Conservation (phyloP, 2,113 vertebrate genomes). For the Abramis brama region DNA sequence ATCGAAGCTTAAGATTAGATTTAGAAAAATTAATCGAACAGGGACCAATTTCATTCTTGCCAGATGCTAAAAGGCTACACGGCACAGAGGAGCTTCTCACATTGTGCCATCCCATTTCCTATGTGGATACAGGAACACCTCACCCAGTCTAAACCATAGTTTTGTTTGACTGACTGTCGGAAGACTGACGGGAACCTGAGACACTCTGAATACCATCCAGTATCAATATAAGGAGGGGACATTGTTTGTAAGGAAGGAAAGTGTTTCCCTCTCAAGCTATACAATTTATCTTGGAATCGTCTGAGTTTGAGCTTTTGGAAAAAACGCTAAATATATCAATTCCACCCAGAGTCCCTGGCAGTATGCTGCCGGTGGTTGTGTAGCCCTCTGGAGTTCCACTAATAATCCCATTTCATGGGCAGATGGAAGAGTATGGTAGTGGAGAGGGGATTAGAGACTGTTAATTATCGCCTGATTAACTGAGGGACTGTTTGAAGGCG, state of each 20-base stretch:
- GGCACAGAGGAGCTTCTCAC: neutral
- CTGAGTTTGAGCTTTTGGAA: neutral
- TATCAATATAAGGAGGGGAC: neutral
- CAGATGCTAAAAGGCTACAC: neutral
- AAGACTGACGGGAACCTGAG: neutral
- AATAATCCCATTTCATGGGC: constrained; percentile 58
- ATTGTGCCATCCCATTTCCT: constrained; percentile 13
- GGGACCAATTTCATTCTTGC: neutral
- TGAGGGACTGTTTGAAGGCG: constrained; percentile 49
- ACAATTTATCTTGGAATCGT: too few relatives aligned
- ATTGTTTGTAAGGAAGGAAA: neutral
- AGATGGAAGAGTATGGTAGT: constrained; percentile 53
- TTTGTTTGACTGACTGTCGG: neutral
- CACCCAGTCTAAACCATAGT: neutral
- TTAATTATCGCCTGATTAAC: constrained; percentile 45
- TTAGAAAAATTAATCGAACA: too few relatives aligned
- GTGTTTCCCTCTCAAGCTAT: neutral
- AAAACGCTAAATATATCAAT: neutral
- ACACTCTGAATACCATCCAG: neutral
- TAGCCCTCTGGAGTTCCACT: constrained; percentile 22
- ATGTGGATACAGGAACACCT: neutral
- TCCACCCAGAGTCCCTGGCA: neutral
- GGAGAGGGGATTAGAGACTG: constrained; percentile 46
- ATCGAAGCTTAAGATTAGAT: too few relatives aligned
- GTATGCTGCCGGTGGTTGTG: neutral